These are phyloP conservation scores for Microtus oregoni DNA, from an alignment of 2,113 vertebrate genomes.

Conservation along the genomic window DNA sequence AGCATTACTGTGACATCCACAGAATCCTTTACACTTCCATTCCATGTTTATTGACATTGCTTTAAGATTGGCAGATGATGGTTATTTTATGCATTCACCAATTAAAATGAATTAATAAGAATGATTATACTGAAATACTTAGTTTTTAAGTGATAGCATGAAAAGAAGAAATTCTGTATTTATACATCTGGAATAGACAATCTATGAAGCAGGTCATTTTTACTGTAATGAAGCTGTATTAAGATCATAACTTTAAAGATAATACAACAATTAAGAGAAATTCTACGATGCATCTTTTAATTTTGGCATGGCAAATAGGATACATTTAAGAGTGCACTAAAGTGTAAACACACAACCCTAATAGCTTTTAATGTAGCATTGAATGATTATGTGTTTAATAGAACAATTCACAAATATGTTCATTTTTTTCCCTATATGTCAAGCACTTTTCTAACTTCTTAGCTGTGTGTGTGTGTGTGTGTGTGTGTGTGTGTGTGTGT, in stretches of 20 bases:
- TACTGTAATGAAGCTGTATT: slow-evolving; percentile 27
- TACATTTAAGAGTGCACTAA: slow-evolving; percentile 34
- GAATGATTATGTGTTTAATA: slow-evolving; percentile 32
- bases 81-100: slow-evolving; percentile 45
- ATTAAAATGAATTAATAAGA: slow-evolving; percentile 52
- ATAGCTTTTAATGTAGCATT: slow-evolving; percentile 36
- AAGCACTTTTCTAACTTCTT: slow-evolving; percentile 56
- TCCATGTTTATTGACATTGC: slow-evolving; percentile 40
- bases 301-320: slow-evolving; percentile 2
- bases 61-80: slow-evolving; percentile 39
- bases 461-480: background rate
- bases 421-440: slow-evolving; percentile 43
- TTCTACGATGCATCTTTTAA: slow-evolving; percentile 33
- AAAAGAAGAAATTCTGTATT: slow-evolving; percentile 27
- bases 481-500: no score
- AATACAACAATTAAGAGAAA: slow-evolving; percentile 49
- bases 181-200: slow-evolving; percentile 38
- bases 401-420: slow-evolving; percentile 17
- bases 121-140: slow-evolving; percentile 7
- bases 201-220: slow-evolving; percentile 39
- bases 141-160: background rate
- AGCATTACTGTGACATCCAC: slow-evolving; percentile 13
- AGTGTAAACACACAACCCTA: slow-evolving; percentile 16
- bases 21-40: slow-evolving; percentile 33
- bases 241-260: slow-evolving; percentile 34